Percentiles rank a stretch among this genome's conserved stretches.
phyloP scores from a whole-genome alignment of 2,888 invertebrate species.

The Stenichneumon culpator region DNA sequence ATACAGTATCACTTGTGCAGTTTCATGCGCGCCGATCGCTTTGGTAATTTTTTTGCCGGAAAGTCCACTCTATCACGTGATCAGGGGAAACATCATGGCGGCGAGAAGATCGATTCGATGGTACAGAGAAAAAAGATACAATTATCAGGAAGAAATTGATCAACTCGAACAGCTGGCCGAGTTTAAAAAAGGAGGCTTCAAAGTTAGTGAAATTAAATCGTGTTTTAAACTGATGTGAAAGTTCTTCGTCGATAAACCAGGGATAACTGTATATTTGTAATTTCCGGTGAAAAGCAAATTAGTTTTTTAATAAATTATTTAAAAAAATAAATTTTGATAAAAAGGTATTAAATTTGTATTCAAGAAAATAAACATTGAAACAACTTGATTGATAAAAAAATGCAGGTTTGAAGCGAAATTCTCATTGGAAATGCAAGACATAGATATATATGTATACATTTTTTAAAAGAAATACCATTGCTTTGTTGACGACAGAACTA shows the following conservation, averaged over 20 bases:
- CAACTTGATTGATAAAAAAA: no score
- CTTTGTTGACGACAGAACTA: not conserved
- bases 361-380: not conserved
- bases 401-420: no score
- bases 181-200: slow-evolving; percentile 45
- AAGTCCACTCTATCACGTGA: slow-evolving; percentile 77
- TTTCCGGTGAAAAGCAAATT: not conserved
- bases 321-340: not conserved
- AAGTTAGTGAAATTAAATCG: slow-evolving; percentile 68
- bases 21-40: slow-evolving; percentile 74
- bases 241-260: not conserved
- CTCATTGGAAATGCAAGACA: not conserved
- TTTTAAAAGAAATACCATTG: slow-evolving; percentile 10
- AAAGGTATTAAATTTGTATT: not conserved
- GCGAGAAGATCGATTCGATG: slow-evolving; percentile 76
- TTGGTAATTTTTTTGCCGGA: slow-evolving; percentile 75
- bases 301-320: not conserved
- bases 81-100: slow-evolving; percentile 69
- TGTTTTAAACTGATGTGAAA: not conserved
- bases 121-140: slow-evolving; percentile 72
- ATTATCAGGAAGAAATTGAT: slow-evolving; percentile 73
- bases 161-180: slow-evolving; percentile 72
- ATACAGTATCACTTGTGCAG: slow-evolving; percentile 77
- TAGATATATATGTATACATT: not conserved
- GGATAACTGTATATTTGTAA: not conserved